A percentile compares a stretch with the other conserved stretches of the same genome.
These are phyloP conservation scores for Ploceus nigricollis DNA, from an alignment of 2,113 vertebrate species.

Conservation along the genomic window DNA sequence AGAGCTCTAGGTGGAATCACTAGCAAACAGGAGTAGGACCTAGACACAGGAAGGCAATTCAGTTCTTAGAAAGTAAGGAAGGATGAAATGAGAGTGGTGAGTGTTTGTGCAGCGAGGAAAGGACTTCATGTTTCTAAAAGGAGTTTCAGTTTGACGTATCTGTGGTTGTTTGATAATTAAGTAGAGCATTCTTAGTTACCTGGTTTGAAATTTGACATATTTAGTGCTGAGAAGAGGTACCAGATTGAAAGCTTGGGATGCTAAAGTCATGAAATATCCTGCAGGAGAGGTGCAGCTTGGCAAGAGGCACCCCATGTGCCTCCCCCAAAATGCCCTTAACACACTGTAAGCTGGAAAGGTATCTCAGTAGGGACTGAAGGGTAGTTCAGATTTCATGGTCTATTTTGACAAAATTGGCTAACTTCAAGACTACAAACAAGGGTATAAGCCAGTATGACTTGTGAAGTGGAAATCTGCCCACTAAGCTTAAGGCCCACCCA, in stretches of 20 bases:
- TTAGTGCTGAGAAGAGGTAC: neutral
- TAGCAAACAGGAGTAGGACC: neutral
- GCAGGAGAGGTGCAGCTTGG: neutral
- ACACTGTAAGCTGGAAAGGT: neutral
- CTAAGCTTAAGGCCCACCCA: neutral
- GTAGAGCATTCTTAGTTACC: neutral
- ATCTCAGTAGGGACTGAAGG: conserved; percentile 40
- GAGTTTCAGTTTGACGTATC: neutral
- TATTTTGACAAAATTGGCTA: conserved; percentile 41
- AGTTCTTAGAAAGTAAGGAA: neutral
- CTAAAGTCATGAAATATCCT: neutral
- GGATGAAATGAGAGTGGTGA: neutral
- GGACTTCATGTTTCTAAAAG: neutral
- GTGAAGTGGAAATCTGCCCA: neutral
- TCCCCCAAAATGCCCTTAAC: neutral
- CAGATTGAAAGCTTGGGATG: neutral
- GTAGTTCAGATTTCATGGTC: conserved; percentile 63
- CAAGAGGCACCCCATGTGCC: neutral
- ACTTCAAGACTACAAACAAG: neutral
- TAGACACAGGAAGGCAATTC: neutral
- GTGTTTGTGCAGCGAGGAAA: neutral
- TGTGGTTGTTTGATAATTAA: neutral
- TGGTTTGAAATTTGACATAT: neutral
- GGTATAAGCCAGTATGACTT: neutral
- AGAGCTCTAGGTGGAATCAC: neutral